Evolutionary conservation across 2,797 vertebrate species (phyloP).

Genomic region (Sternarchorhynchus goeldii): DNA sequence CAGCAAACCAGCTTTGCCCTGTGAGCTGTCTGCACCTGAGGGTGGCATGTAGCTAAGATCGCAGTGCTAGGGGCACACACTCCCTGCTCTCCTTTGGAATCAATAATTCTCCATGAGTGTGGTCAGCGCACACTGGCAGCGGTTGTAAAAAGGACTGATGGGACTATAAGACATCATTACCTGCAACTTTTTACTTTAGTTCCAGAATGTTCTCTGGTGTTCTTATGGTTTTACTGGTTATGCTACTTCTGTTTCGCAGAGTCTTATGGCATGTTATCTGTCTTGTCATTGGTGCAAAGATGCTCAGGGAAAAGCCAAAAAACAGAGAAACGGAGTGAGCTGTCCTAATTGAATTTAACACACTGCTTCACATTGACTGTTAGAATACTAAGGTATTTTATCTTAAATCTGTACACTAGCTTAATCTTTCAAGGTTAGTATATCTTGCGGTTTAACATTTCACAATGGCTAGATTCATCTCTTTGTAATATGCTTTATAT

Average conservation of each 20-base stretch:
- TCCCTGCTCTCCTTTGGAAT: constrained; percentile 61
- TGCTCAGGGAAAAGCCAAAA: constrained; percentile 64
- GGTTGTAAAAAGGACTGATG: constrained; percentile 52
- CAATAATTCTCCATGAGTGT: constrained; percentile 52
- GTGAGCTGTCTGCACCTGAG: constrained; percentile 73
- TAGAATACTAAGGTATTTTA: neutral
- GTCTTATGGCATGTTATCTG: constrained; percentile 80
- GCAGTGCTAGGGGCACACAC: constrained; percentile 62
- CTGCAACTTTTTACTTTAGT: constrained; percentile 55
- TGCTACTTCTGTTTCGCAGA: constrained; percentile 76
- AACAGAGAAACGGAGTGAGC: constrained; percentile 53
- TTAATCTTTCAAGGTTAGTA: no score
- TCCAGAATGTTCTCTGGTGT: constrained; percentile 73
- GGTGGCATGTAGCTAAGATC: constrained; percentile 76
- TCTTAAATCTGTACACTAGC: neutral
- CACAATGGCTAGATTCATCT: neutral
- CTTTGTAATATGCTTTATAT: neutral
- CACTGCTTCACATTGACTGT: neutral
- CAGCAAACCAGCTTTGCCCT: constrained; percentile 75
- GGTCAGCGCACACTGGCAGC: constrained; percentile 46
- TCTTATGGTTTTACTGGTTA: constrained; percentile 75
- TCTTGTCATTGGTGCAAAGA: constrained; percentile 71
- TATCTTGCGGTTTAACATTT: neutral
- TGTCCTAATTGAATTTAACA: neutral
- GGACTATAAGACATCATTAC: constrained; percentile 48